Conservation (phyloP, 2,113 vertebrate genomes). For the Myiozetetes cayanensis region DNA sequence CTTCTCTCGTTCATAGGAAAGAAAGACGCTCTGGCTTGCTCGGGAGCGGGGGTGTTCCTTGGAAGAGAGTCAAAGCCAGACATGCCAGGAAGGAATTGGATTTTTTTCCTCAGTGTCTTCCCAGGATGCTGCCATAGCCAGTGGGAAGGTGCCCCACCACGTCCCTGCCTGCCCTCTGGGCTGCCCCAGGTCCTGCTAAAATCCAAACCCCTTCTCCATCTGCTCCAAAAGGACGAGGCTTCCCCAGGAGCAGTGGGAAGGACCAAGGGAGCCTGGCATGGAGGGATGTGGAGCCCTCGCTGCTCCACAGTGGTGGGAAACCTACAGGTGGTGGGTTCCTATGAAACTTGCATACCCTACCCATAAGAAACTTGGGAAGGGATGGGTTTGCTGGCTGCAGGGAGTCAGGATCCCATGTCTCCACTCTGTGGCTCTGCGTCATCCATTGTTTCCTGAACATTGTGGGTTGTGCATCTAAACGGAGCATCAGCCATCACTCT, state of each 20-base stretch:
- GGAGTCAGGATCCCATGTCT: not conserved
- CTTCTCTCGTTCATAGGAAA: not conserved
- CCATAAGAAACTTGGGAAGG: not conserved
- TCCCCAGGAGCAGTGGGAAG: not conserved
- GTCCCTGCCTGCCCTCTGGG: not conserved
- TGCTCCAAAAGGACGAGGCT: accelerated
- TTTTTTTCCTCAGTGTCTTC: not conserved
- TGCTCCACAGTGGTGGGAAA: accelerated
- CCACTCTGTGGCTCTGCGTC: accelerated
- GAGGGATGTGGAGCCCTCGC: not conserved
- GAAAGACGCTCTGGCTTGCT: not conserved
- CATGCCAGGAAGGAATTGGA: not conserved
- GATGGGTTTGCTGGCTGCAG: accelerated
- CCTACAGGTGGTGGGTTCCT: not conserved
- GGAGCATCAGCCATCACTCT: accelerated
- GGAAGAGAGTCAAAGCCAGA: not conserved
- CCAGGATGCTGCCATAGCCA: not conserved
- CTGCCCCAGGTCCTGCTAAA: not conserved
- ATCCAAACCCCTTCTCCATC: not conserved
- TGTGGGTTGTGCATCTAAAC: accelerated
- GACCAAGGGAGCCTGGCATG: accelerated
- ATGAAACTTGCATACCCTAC: not conserved
- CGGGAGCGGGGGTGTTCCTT: not conserved
- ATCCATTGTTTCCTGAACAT: not conserved
- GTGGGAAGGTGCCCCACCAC: not conserved